Base-by-base conservation (phyloP, 2,888 invertebrate genomes). In the Oxystoma pomonae region DNA sequence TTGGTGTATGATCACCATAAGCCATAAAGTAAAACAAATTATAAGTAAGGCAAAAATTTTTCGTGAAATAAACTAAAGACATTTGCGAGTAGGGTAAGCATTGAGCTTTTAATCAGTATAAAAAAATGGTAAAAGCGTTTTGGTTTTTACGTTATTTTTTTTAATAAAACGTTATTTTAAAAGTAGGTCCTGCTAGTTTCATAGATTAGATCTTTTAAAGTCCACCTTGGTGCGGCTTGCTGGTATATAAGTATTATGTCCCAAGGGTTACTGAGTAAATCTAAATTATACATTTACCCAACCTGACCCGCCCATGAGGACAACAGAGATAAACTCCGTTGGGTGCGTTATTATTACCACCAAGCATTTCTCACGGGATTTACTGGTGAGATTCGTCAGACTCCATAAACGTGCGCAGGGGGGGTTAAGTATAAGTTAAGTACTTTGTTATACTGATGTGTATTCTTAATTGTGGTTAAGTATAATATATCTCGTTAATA, bases 111-210 rank as follows among this genome's bases (percentile, higher is more conserved):
- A 57, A 21, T 20, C 22, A 5, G 21, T 57, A 57, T 21, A 57
- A 57, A 57, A 57, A 57, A 57, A 57, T 57, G 57, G 57, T 57
- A 57, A 57, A 2, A 20, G 57, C 56, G 56, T 56, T 56, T 20
- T 57, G 57, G 21, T 20, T 21, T 57, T 57, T 57, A 21, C 35
- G 3, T 35, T 35, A 35, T 7, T 35, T 35, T 35, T 35, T 35
- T 3, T 35, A 35, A 35, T 35, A 12, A 35, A 35, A 35, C 35
- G 35, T 35, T 35, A 35, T 35, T 35, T 35, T 35, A 35, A 35
- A 35, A 35, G 12, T 35, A 35, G 35, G 3, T 12, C 35, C 35
- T 35, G 35, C 35, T 35, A 35, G 5, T 35, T 35, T 35, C 35
- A 35, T 35, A 35, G 35, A 12, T 12, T 35, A 35, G 5, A 35